Evolutionary conservation across 1,140 invertebrate genomes (phyloP).

Genomic region (Bombus sylvicola): DNA sequence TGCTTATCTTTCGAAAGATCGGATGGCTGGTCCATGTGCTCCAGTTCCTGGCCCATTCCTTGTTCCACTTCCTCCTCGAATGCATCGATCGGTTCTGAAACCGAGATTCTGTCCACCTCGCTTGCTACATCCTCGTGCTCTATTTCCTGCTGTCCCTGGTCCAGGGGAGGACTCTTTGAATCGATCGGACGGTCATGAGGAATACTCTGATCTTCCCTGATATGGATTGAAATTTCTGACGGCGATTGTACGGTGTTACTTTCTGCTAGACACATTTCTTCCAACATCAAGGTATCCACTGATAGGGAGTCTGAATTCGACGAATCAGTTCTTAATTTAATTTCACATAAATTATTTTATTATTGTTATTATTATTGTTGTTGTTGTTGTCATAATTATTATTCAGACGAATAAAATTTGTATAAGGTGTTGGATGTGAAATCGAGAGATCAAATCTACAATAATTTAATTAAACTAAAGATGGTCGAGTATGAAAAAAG

Average conservation of each 20-base stretch:
- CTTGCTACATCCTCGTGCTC: slow-evolving; percentile 15
- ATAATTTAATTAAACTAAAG: neutral
- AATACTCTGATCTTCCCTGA: neutral
- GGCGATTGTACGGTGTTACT: neutral
- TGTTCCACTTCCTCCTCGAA: neutral
- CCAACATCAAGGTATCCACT: slow-evolving; percentile 51
- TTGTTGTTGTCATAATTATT: too few relatives aligned
- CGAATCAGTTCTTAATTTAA: neutral
- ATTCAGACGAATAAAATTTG: too few relatives aligned
- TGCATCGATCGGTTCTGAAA: slow-evolving; percentile 26
- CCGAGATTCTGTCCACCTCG: neutral
- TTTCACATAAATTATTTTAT: neutral
- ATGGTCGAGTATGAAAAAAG: neutral
- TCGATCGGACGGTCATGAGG: neutral
- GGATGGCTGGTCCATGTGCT: neutral
- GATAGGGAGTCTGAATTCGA: slow-evolving; percentile 42
- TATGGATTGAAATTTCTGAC: neutral
- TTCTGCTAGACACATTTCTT: slow-evolving; percentile 53
- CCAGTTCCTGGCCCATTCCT: neutral
- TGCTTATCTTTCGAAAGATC: slow-evolving; percentile 20
- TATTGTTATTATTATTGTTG: too few relatives aligned
- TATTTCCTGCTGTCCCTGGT: neutral
- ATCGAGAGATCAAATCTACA: neutral
- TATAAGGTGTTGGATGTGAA: accelerated
- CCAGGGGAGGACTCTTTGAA: neutral